Evolutionary conservation across 2,797 vertebrate species (phyloP).

Genomic region (Bovichtus variegatus): DNA sequence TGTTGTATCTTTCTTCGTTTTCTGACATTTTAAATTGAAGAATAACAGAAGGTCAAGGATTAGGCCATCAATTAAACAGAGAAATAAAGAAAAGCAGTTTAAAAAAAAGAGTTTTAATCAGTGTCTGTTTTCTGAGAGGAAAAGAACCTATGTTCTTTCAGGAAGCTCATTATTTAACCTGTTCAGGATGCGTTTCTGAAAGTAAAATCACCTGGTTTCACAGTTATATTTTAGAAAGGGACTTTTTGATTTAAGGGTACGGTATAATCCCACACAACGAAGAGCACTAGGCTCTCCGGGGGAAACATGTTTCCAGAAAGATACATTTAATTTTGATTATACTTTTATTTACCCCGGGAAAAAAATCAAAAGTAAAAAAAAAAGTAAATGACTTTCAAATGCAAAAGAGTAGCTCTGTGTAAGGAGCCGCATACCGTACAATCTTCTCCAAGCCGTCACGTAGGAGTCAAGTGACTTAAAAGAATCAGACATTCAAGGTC

Average conservation of each 20-base stretch:
- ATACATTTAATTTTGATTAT: neutral
- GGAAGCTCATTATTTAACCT: slow-evolving; percentile 9
- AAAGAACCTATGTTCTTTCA: too few relatives aligned
- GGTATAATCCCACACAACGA: slow-evolving; percentile 8
- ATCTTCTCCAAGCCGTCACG: neutral
- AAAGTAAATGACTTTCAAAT: neutral
- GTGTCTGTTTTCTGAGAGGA: neutral
- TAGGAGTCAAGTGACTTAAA: slow-evolving; percentile 43
- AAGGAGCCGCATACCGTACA: neutral
- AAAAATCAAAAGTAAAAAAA: too few relatives aligned
- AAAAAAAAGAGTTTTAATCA: neutral
- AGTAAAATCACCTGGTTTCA: slow-evolving; percentile 10
- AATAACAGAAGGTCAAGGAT: neutral
- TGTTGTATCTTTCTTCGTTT: neutral
- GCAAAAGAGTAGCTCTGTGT: neutral
- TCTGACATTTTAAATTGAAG: neutral
- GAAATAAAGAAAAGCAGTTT: neutral
- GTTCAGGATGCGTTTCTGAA: neutral
- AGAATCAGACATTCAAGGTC: slow-evolving; percentile 32
- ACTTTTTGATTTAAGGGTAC: neutral
- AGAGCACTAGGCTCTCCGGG: neutral
- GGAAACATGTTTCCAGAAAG: slow-evolving; percentile 7
- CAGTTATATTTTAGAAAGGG: neutral
- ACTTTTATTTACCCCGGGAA: neutral
- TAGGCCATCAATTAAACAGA: neutral